These are phyloP conservation scores for Onychomys torridus DNA, from an alignment of 2,797 vertebrate species.

Conservation along the genomic window DNA sequence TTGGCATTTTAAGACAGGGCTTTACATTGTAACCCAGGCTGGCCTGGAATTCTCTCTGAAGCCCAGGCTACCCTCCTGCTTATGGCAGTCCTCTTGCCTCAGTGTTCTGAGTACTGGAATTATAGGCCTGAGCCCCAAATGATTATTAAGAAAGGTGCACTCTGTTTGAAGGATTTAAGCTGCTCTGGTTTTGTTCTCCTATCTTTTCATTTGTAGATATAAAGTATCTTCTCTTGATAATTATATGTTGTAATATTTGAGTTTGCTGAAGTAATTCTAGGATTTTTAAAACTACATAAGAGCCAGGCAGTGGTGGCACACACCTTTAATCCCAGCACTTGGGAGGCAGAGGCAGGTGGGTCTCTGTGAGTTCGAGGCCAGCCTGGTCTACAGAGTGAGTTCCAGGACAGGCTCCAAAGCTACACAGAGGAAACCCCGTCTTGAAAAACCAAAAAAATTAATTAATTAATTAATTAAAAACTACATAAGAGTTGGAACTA, in stretches of 20 bases:
- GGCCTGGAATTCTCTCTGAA: neutral
- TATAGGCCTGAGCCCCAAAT: neutral
- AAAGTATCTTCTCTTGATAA: conserved; percentile 57
- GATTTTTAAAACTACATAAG: conserved; percentile 19
- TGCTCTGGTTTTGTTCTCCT: conserved; percentile 50
- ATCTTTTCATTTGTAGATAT: conserved; percentile 59
- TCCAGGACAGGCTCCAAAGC: no score
- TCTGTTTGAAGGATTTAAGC: conserved; percentile 48
- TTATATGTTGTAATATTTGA: conserved; percentile 47
- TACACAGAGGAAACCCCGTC: no score
- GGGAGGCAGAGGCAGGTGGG: no score
- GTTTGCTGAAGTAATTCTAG: conserved; percentile 62
- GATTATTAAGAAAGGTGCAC: conserved; percentile 14
- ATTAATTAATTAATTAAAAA: neutral
- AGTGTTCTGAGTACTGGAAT: neutral
- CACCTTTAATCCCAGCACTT: no score
- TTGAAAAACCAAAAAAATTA: no score
- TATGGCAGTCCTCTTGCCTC: neutral
- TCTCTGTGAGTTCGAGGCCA: no score
- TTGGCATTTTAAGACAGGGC: neutral
- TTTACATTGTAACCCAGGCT: neutral
- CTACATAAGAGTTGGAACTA: neutral
- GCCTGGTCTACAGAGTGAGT: no score
- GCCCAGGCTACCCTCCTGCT: neutral
- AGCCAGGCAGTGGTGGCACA: no score